A percentile compares a stretch with the other conserved stretches of the same genome.
phyloP scores from a whole-genome alignment of 2,888 invertebrate genomes.

The Coelinius sp. region DNA sequence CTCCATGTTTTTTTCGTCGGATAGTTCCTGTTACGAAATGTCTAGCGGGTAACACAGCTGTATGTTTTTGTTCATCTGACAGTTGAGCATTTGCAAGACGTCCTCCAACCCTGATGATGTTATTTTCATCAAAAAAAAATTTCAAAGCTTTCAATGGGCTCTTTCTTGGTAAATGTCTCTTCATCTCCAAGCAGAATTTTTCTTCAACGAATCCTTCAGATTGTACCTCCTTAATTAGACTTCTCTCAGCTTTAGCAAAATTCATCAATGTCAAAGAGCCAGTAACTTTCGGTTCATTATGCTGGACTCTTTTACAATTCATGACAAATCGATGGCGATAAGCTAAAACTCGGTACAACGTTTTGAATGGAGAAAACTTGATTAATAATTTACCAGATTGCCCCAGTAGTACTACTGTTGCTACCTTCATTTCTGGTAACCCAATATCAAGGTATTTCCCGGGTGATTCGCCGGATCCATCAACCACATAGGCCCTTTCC shows the following conservation, averaged over 20 bases:
- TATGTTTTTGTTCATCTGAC: constrained; percentile 37
- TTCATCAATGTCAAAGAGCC: too few species aligned
- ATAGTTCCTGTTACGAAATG: constrained; percentile 20
- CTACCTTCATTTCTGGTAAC: not conserved
- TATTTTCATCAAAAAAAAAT: constrained; percentile 27
- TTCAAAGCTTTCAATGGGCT: constrained; percentile 38
- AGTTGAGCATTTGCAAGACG: constrained; percentile 36
- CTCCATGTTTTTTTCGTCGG: not conserved
- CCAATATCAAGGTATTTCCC: not conserved
- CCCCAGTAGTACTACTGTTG: not conserved
- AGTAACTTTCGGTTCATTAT: too few species aligned
- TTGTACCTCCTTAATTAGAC: too few species aligned
- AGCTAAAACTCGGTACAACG: constrained; percentile 31
- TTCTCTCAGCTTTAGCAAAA: too few species aligned
- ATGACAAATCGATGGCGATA: constrained; percentile 4
- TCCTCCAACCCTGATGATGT: constrained; percentile 41
- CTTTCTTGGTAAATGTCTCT: too few species aligned
- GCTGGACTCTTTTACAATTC: not conserved
- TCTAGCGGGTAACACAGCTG: constrained; percentile 32
- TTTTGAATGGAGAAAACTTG: constrained; percentile 31
- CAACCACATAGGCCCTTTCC: constrained; percentile 42
- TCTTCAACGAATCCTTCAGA: too few species aligned
- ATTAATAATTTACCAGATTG: not conserved
- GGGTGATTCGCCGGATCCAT: not conserved
- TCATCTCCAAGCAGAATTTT: too few species aligned